Conservation (phyloP, 2,797 vertebrate species). For the Merluccius polli region DNA sequence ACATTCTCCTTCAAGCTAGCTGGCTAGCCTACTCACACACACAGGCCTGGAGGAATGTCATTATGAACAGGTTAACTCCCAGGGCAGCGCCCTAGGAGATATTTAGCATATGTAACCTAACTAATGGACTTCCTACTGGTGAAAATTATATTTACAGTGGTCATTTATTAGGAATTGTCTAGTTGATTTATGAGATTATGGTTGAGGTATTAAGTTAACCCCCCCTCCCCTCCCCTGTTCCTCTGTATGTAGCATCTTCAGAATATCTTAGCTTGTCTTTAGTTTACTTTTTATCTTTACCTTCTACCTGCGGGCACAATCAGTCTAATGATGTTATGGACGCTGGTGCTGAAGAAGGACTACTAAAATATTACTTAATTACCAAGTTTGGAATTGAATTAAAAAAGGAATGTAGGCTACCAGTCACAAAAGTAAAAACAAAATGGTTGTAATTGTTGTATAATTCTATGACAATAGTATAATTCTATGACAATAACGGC, state of each 20-base stretch:
- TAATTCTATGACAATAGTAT: no score
- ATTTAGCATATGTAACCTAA: neutral
- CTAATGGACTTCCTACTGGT: neutral
- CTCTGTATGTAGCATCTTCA: neutral
- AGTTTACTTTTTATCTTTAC: neutral
- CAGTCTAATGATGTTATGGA: neutral
- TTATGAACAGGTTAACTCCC: neutral
- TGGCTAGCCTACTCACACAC: neutral
- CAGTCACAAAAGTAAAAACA: no score
- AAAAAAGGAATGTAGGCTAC: no score
- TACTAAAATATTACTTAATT: no score
- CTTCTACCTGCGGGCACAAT: neutral
- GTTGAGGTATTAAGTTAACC: neutral
- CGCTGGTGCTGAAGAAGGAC: no score
- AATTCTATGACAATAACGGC: no score
- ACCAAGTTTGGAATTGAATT: no score
- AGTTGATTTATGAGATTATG: neutral
- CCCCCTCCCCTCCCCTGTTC: neutral
- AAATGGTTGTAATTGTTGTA: no score
- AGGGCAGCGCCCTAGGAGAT: neutral
- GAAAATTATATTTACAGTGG: conserved; percentile 5
- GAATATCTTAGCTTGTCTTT: neutral
- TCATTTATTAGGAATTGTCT: conserved; percentile 2
- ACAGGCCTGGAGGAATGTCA: neutral
- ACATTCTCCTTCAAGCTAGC: neutral